A percentile compares a stretch with the other conserved stretches of the same genome.
phyloP scores from a whole-genome alignment of 2,797 vertebrate genomes.

The Ispidina lecontei region DNA sequence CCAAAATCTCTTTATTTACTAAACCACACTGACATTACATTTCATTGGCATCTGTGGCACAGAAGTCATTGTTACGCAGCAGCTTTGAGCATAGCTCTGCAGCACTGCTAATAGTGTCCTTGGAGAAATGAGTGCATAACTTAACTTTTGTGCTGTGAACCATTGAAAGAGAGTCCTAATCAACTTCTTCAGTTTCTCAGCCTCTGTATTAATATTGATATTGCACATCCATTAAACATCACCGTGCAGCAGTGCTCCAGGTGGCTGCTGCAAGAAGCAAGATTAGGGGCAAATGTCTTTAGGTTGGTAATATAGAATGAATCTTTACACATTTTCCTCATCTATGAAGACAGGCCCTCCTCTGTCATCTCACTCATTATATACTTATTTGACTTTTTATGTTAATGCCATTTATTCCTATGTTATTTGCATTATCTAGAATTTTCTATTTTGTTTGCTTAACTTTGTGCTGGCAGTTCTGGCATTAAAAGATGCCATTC shows the following conservation, averaged over 20 bases:
- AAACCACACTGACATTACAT: neutral
- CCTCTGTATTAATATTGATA: neutral
- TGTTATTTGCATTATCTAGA: neutral
- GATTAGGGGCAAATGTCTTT: neutral
- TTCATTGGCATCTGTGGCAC: neutral
- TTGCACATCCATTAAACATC: neutral
- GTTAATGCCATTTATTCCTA: neutral
- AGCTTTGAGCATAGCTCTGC: neutral
- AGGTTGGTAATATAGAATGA: neutral
- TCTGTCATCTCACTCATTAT: neutral
- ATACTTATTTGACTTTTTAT: neutral
- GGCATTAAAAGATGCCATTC: neutral
- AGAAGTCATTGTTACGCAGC: neutral
- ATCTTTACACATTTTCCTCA: neutral
- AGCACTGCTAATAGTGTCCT: neutral
- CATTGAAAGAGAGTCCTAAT: neutral
- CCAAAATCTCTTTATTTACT: slow-evolving; percentile 3
- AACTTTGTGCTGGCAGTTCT: neutral
- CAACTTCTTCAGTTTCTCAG: neutral
- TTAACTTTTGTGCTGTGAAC: neutral
- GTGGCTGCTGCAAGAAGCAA: neutral
- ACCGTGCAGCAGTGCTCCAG: neutral
- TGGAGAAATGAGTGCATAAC: neutral
- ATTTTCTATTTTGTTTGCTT: neutral
- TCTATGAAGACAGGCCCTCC: neutral